phyloP scores from a whole-genome alignment of 2,888 invertebrate species.

The Pyrochroa serraticornis region DNA sequence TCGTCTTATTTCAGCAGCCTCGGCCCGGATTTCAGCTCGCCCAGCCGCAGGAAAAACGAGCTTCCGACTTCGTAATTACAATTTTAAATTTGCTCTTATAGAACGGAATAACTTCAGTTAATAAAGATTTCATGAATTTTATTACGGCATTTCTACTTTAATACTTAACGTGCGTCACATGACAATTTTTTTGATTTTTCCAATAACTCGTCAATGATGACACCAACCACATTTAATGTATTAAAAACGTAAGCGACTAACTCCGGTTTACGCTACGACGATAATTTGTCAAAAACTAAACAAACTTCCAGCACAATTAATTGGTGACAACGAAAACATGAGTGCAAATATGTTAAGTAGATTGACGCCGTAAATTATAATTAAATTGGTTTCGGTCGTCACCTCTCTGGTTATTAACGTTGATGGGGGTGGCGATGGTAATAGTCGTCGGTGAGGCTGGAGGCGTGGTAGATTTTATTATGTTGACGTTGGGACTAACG shows the following conservation, averaged over 20 bases:
- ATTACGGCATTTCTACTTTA: slow-evolving; percentile 37
- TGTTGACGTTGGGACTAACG: slow-evolving; percentile 53
- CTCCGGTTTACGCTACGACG: too few species aligned
- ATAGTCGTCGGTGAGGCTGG: slow-evolving; percentile 32
- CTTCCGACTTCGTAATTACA: slow-evolving; percentile 51
- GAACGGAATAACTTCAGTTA: slow-evolving; percentile 37
- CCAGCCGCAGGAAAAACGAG: slow-evolving; percentile 39
- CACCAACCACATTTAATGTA: slow-evolving; percentile 1
- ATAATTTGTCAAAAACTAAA: too few species aligned
- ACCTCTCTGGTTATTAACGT: slow-evolving; percentile 34
- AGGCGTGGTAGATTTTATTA: slow-evolving; percentile 51
- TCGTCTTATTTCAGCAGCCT: slow-evolving; percentile 28
- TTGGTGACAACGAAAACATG: slow-evolving; percentile 11
- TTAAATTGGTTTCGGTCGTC: slow-evolving; percentile 52
- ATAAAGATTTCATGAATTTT: slow-evolving; percentile 38
- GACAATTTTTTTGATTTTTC: not conserved
- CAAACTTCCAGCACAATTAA: slow-evolving; percentile 5
- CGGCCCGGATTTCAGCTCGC: slow-evolving; percentile 43
- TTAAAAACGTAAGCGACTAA: too few species aligned
- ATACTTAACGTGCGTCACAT: slow-evolving; percentile 17
- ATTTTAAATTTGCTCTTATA: slow-evolving; percentile 49
- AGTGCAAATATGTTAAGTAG: slow-evolving; percentile 24
- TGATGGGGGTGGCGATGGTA: slow-evolving; percentile 32
- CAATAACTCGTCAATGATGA: slow-evolving; percentile 1
- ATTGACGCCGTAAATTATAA: slow-evolving; percentile 35